phyloP scores from a whole-genome alignment of 2,888 invertebrate genomes.

The Macrophya alboannulata region DNA sequence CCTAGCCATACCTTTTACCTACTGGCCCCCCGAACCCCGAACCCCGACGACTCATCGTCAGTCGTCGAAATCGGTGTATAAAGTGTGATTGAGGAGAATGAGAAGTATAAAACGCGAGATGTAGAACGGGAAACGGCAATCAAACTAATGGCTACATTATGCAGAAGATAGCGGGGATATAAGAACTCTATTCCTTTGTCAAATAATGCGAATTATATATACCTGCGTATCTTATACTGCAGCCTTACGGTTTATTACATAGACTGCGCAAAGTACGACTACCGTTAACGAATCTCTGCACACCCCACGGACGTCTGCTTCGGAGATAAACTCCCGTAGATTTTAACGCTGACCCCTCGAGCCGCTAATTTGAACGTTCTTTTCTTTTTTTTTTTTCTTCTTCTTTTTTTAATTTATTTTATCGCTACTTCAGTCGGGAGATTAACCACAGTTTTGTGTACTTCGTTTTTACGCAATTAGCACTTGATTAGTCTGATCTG shows the following conservation, averaged over 20 bases:
- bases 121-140: slow-evolving; percentile 15
- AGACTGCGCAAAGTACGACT: background rate
- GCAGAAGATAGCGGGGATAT: background rate
- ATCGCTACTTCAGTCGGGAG: background rate
- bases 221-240: background rate
- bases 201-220: background rate
- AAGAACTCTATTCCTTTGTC: slow-evolving; percentile 19
- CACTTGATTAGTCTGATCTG: background rate
- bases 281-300: background rate
- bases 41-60: background rate
- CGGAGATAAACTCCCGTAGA: background rate
- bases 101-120: background rate
- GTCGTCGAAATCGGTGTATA: slow-evolving; percentile 1
- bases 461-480: slow-evolving; percentile 5
- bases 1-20: background rate
- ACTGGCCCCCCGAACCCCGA: background rate
- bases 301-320: slow-evolving; percentile 1
- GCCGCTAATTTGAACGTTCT: background rate
- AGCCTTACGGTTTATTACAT: background rate
- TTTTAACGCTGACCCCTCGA: background rate
- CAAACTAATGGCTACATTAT: slow-evolving; percentile 42
- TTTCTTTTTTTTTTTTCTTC: background rate
- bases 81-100: slow-evolving; percentile 11
- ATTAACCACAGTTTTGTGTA: slow-evolving; percentile 13
- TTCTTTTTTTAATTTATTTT: background rate